These are phyloP conservation scores for Actinia equina DNA, from an alignment of 64 coral and sea anemone species.

Conservation along the genomic window DNA sequence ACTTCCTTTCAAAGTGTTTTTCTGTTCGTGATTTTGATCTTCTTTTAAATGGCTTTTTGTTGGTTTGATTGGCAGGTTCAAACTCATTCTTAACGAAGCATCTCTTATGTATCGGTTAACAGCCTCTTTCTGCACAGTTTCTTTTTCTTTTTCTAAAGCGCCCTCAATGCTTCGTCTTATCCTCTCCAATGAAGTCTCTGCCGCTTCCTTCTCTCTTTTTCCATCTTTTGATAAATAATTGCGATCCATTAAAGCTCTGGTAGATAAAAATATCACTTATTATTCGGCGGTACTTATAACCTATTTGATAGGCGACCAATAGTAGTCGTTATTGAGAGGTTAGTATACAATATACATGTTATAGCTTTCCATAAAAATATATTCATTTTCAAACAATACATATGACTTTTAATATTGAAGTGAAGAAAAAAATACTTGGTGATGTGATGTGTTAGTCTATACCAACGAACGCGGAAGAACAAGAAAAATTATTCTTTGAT, in stretches of 20 bases:
- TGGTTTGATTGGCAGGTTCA: constrained; percentile 72
- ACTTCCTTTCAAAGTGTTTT: constrained; percentile 10
- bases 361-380: too few relatives aligned
- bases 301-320: neutral
- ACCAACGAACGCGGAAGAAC: too few relatives aligned
- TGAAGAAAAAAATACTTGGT: too few relatives aligned
- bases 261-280: neutral
- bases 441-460: too few relatives aligned
- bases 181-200: constrained; percentile 41
- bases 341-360: too few relatives aligned
- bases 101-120: constrained; percentile 49
- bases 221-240: neutral
- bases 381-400: too few relatives aligned
- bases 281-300: neutral
- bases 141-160: constrained; percentile 58
- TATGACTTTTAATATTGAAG: too few relatives aligned
- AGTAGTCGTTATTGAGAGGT: neutral
- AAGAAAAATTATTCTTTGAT: too few relatives aligned
- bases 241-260: neutral
- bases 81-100: constrained; percentile 53
- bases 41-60: constrained; percentile 9
- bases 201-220: constrained; percentile 10
- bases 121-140: constrained; percentile 5
- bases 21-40: neutral
- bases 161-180: constrained; percentile 52